Base-by-base conservation (phyloP, 2,113 vertebrate genomes). In the Larimichthys crocea region DNA sequence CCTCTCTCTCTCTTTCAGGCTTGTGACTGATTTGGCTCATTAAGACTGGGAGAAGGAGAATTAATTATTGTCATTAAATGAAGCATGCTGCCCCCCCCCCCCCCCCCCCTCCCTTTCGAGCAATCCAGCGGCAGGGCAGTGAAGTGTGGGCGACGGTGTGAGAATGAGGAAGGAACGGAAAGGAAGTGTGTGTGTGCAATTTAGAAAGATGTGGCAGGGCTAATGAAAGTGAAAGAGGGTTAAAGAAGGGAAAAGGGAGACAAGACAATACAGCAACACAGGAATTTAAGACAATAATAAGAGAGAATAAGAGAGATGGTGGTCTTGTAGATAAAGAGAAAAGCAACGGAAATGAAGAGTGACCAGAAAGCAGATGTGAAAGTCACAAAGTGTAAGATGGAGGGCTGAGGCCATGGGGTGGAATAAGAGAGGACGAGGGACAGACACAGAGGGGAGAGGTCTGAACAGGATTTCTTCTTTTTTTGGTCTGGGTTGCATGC, bases 21-120 rank as follows among this genome's bases (percentile, higher is more conserved):
- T 87, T 20, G 78, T 91, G 92, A 93, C 88, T 93, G 93, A 93
- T 94, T 92, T 91, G 92, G 89, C 92, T 94, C 91, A 93, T 94
- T 94, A 91, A 82, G 88, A 92, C 83, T 24, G 46, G 71, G 88
- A 92, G 89, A 91, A 79, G 82, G 84, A 92, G 89, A 93, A 93
- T 92, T 92, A 94, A 94, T 93, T 94, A 92, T 92, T 91, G 93
- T 93, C 91, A 93, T 92, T 90, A 94, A 94, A 93, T 92, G 89
- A 92, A 90, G 90, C 91, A 62, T 91, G 85, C 80, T 71, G 69
- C 73, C 67, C 70, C 60, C 78, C 67, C 48, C 26, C 74, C 67
- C 70, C 60, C 78, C 67, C 42, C 26, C n/a, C n/a, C n/a, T n/a
- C n/a, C n/a, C 73, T 84, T 62, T 48, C 20, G 1, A 67, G 50